These are phyloP conservation scores for Aptenodytes forsteri DNA, from an alignment of 2,113 vertebrate species.

Conservation along the genomic window DNA sequence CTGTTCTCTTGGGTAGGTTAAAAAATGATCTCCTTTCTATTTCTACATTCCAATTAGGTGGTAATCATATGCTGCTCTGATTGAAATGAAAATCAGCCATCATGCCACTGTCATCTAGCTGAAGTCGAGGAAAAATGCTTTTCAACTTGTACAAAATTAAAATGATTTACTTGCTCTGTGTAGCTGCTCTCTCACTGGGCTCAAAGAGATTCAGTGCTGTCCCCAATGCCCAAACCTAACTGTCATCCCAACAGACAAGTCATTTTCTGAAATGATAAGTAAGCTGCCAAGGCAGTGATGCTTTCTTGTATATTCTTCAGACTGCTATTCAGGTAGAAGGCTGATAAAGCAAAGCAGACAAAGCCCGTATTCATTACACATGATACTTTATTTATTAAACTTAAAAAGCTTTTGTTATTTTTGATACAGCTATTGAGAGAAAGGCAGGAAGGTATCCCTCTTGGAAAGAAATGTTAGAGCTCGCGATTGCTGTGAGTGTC, in stretches of 20 bases:
- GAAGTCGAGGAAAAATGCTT: slow-evolving; percentile 43
- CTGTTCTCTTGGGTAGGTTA: slow-evolving; percentile 35
- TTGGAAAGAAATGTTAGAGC: not conserved
- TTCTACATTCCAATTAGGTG: slow-evolving; percentile 59
- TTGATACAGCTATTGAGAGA: not conserved
- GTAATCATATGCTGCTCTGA: slow-evolving; percentile 57
- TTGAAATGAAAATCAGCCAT: slow-evolving; percentile 69
- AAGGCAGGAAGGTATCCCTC: not conserved
- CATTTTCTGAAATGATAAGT: slow-evolving; percentile 76
- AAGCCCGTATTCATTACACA: slow-evolving; percentile 46
- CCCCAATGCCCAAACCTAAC: slow-evolving; percentile 62
- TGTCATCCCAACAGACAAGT: slow-evolving; percentile 71
- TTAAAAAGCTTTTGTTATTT: not conserved
- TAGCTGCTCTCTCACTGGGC: slow-evolving; percentile 51
- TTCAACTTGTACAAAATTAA: slow-evolving; percentile 67
- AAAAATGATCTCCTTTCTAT: slow-evolving; percentile 54
- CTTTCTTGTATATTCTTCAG: slow-evolving; percentile 26
- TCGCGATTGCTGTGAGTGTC: not conserved
- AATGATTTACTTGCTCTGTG: slow-evolving; percentile 60
- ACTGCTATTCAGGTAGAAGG: slow-evolving; percentile 39
- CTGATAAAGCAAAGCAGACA: slow-evolving; percentile 59
- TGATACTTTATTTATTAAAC: slow-evolving; percentile 6
- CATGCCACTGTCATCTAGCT: slow-evolving; percentile 54
- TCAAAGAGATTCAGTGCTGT: slow-evolving; percentile 45
- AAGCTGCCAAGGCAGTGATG: slow-evolving; percentile 54